Conservation (phyloP, 2,113 vertebrate genomes). For the Carollia perspicillata region DNA sequence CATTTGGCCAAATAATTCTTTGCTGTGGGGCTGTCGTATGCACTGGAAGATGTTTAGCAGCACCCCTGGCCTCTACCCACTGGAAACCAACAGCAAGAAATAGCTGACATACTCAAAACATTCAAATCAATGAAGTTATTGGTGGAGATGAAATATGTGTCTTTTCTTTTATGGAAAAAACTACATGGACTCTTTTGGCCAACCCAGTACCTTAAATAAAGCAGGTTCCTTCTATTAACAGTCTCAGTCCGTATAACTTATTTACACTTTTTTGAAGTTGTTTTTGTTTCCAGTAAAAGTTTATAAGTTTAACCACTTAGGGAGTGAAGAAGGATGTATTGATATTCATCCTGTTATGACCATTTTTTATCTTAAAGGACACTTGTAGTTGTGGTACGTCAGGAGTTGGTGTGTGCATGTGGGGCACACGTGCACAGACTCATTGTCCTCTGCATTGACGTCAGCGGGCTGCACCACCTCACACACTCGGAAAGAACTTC, state of each 20-base stretch:
- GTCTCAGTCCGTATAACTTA: background rate
- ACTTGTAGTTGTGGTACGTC: background rate
- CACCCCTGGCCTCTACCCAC: too few species aligned
- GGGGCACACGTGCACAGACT: background rate
- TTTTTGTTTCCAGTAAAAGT: slow-evolving; percentile 26
- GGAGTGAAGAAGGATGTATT: background rate
- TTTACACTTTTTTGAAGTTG: background rate
- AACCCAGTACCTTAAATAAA: background rate
- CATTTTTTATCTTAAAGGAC: background rate
- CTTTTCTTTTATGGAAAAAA: too few species aligned
- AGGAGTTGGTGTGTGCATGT: background rate
- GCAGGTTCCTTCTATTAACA: background rate
- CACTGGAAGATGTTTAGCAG: too few species aligned
- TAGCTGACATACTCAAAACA: too few species aligned
- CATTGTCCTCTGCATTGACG: background rate
- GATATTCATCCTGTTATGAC: background rate
- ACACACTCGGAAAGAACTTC: background rate
- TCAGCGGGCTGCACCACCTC: background rate
- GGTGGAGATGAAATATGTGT: too few species aligned
- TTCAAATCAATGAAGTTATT: too few species aligned
- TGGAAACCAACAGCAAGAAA: too few species aligned
- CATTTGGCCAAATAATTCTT: too few species aligned
- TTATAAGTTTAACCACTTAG: background rate
- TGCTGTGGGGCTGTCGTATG: too few species aligned
- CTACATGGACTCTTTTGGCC: too few species aligned